Evolutionary conservation across 2,888 invertebrate species (phyloP).

Genomic region (Alviniconcha strummeri): DNA sequence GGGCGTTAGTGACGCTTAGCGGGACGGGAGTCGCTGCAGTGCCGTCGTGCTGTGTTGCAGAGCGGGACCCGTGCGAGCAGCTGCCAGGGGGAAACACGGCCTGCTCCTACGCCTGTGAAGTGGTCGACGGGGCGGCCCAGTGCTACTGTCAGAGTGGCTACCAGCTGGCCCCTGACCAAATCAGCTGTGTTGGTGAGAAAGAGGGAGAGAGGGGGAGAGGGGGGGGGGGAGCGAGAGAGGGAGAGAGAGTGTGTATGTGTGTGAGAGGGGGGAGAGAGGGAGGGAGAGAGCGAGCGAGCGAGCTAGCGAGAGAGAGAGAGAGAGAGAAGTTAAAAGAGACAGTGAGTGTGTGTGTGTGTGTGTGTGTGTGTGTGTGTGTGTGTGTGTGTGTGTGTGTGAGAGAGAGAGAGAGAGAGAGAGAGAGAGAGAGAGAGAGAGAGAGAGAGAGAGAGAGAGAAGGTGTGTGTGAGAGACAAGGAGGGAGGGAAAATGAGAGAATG

Average conservation of each 20-base stretch:
- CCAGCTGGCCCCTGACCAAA: constrained; percentile 20
- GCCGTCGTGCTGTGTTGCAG: neutral
- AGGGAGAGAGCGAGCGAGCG: neutral
- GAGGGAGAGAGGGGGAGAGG: too few species aligned
- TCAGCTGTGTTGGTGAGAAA: constrained; percentile 41
- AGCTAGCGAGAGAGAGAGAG: neutral
- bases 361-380: too few species aligned
- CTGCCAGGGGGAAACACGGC: neutral
- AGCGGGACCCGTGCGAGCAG: constrained; percentile 11
- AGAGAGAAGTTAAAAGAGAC: neutral
- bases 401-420: too few species aligned
- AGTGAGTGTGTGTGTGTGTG: neutral
- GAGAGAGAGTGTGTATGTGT: too few species aligned
- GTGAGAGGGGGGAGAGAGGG: too few species aligned
- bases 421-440: neutral
- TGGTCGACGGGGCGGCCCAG: constrained; percentile 17
- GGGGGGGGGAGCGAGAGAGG: too few species aligned
- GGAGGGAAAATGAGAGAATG: too few species aligned
- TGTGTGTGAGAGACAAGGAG: too few species aligned
- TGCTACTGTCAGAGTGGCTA: constrained; percentile 44
- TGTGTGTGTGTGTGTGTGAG: too few species aligned
- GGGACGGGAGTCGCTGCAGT: too few species aligned
- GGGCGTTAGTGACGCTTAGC: too few species aligned
- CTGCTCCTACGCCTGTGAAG: constrained; percentile 26
- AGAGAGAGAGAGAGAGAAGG: too few species aligned